These are phyloP conservation scores for Sinonovacula constricta DNA, from an alignment of 1,140 invertebrate species.

Conservation along the genomic window DNA sequence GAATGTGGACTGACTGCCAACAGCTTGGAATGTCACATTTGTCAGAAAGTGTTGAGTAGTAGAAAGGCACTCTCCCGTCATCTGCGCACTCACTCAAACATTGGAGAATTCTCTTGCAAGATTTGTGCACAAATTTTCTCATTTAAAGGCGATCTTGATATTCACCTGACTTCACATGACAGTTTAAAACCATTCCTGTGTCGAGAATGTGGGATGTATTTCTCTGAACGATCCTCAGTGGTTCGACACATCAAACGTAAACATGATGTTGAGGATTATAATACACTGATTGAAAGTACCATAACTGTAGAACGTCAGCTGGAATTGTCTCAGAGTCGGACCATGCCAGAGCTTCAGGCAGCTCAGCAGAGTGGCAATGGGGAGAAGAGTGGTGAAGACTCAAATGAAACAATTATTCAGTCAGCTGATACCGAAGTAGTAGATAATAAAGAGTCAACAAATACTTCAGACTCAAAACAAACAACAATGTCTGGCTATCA, in stretches of 20 bases:
- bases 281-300: slow-evolving; percentile 31
- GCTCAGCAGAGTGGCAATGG: too few species aligned
- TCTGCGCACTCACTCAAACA: slow-evolving; percentile 25
- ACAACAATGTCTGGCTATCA: too few species aligned
- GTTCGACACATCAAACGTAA: slow-evolving; percentile 43
- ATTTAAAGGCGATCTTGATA: slow-evolving; percentile 26
- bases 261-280: slow-evolving; percentile 13
- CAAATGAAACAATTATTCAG: too few species aligned
- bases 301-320: slow-evolving; percentile 23
- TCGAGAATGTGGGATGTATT: slow-evolving; percentile 23
- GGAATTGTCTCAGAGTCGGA: too few species aligned
- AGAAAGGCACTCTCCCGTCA: slow-evolving; percentile 33
- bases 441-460: too few species aligned
- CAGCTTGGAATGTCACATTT: slow-evolving; percentile 35
- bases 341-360: too few species aligned
- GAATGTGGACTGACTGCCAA: slow-evolving; percentile 17
- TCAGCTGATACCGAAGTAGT: too few species aligned
- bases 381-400: too few species aligned
- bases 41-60: slow-evolving; percentile 36
- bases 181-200: slow-evolving; percentile 33
- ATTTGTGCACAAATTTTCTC: slow-evolving; percentile 35
- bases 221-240: slow-evolving; percentile 38
- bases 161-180: slow-evolving; percentile 44
- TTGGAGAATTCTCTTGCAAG: slow-evolving; percentile 14
- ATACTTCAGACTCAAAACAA: too few species aligned